A percentile compares a stretch with the other conserved stretches of the same genome.
phyloP scores from a whole-genome alignment of 2,888 invertebrate species.

The Odontomyia ornata region DNA sequence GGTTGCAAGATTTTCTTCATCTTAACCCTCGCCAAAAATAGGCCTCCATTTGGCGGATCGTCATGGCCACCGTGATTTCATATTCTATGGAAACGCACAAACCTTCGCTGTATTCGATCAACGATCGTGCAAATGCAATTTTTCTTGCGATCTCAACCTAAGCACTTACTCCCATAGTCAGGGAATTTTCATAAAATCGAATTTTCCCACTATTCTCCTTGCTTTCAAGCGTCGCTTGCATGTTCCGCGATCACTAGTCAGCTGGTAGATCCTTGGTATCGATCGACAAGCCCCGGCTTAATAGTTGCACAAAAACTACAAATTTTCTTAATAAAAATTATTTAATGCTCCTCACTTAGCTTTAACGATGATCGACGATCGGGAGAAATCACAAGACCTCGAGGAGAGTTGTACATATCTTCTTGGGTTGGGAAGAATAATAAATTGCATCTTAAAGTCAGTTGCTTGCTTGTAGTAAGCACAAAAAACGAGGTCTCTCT shows the following conservation, averaged over 20 bases:
- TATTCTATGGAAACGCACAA: not conserved
- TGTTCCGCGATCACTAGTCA: no score
- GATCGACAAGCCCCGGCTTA: no score
- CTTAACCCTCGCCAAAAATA: not conserved
- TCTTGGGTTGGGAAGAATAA: constrained; percentile 9
- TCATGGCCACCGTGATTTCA: not conserved
- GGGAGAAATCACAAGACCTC: no score
- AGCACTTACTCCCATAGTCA: not conserved
- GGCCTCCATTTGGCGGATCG: not conserved
- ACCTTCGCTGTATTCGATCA: constrained; percentile 11
- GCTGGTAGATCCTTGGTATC: no score
- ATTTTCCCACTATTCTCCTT: no score
- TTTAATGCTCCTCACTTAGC: no score
- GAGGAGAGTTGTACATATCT: no score
- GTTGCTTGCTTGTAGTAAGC: constrained; percentile 1
- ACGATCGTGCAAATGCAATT: constrained; percentile 39
- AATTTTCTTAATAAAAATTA: no score
- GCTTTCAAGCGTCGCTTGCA: no score
- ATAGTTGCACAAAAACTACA: no score
- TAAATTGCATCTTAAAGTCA: constrained; percentile 40
- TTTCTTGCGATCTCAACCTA: constrained; percentile 4
- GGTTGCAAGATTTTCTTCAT: not conserved
- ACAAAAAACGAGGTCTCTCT: constrained; percentile 6
- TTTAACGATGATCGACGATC: no score
- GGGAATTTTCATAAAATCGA: no score